Base-by-base conservation (phyloP, 2,797 vertebrate species). In the Epinephelus awoara region DNA sequence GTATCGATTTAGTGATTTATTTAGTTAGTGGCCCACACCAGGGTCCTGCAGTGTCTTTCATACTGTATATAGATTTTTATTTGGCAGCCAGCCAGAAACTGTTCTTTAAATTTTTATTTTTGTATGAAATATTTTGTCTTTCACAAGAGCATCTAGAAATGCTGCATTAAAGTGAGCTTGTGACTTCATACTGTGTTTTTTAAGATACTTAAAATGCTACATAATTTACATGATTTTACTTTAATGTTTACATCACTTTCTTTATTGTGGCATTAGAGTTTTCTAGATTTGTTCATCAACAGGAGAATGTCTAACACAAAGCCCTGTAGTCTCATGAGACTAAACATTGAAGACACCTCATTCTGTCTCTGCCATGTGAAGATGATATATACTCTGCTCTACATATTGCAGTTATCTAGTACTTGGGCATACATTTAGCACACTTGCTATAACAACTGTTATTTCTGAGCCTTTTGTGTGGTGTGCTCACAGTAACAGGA, bases 391-490 rank as follows among this genome's bases (percentile, higher is more conserved):
- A 56, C 56, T 77, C 49, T 44, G 50, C 63, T 61, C 40, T 71
- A 72, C 56, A 74, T 68, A 63, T 67, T 70, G 46, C 66, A 66
- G 62, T 78, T 65, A 84, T 87, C 75, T 18, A 54, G 54, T 46
- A 62, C 52, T 78, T 27, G 44, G 38, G 56, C 57, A 52, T 79
- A 62, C 67, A 87, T 85, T 89, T 87, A 80, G 29, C 73, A 79
- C 68, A 62, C 66, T 84, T 61, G 42, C 77, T 29, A 51, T 75
- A 88, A 69, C 55, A 68, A 67, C 80, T 70, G 69, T 90, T 85
- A 88, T 91, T 87, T 85, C 40, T 9, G 0, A 59, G 57, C 54
- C 84, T 84, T 90, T 88, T 91, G 88, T 90, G 4, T 49, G 11
- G 69, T 19, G 49, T 78, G 47, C 56, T 71, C 25, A 8, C 63